Percentiles rank a stretch among this genome's conserved stretches.
phyloP scores from a whole-genome alignment of 1,140 invertebrate species.

The Centruroides vittatus region DNA sequence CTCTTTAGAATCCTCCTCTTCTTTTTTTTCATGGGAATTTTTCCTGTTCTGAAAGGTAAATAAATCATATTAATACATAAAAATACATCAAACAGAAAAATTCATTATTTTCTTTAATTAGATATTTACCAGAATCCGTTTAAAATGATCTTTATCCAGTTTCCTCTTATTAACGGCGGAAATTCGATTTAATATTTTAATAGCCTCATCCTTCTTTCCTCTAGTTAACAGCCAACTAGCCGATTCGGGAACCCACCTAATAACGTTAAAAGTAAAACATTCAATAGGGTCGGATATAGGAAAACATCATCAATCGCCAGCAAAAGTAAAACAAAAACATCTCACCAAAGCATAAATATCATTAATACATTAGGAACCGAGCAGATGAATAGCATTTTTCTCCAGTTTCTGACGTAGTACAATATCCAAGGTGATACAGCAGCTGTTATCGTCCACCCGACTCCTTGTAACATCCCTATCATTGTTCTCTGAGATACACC shows the following conservation, averaged over 20 bases:
- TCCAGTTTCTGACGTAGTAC: constrained; percentile 9
- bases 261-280: background rate
- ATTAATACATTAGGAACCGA: constrained; percentile 6
- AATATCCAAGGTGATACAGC: constrained; percentile 11
- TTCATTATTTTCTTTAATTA: no score
- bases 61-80: no score
- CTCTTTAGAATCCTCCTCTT: no score
- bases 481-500: constrained; percentile 10
- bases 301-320: no score
- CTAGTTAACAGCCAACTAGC: constrained; percentile 23
- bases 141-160: background rate
- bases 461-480: background rate
- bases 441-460: constrained; percentile 9
- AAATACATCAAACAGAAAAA: no score
- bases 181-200: constrained; percentile 8
- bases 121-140: no score
- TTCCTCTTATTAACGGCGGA: constrained; percentile 14
- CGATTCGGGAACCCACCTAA: constrained; percentile 16
- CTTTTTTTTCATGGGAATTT: no score
- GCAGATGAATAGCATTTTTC: constrained; percentile 3
- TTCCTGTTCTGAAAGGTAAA: no score
- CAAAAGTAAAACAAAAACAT: no score
- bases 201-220: constrained; percentile 7
- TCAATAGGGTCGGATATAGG: no score
- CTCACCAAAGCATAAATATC: constrained; percentile 6